Conservation (phyloP, 2,797 vertebrate genomes). For the Falco peregrinus region DNA sequence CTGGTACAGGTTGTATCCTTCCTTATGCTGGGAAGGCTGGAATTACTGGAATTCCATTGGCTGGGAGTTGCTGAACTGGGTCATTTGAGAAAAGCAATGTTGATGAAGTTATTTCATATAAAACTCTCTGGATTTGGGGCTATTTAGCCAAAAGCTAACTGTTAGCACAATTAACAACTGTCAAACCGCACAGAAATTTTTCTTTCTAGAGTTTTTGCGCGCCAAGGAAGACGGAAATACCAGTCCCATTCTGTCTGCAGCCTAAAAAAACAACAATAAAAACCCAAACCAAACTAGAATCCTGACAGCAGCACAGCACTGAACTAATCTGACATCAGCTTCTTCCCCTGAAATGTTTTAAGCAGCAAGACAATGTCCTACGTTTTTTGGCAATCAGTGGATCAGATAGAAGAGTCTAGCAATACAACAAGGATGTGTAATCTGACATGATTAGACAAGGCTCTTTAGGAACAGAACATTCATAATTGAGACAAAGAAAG, state of each 20-base stretch:
- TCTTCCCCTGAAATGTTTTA: constrained; percentile 70
- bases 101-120: neutral
- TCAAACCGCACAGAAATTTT: neutral
- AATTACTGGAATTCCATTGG: neutral
- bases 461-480: constrained; percentile 93
- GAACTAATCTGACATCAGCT: constrained; percentile 71
- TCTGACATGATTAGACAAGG: constrained; percentile 97
- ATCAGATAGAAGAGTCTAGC: constrained; percentile 83
- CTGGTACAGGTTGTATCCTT: neutral
- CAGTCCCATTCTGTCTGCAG: neutral
- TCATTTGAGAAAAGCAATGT: constrained; percentile 12
- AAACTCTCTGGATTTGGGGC: neutral
- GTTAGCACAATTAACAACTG: neutral
- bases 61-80: constrained; percentile 7
- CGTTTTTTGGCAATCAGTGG: constrained; percentile 76
- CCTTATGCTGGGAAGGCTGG: neutral
- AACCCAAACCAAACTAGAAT: neutral
- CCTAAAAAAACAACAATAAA: neutral
- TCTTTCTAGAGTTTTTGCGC: neutral
- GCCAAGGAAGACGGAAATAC: neutral
- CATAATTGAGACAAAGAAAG: constrained; percentile 89
- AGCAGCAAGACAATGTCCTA: constrained; percentile 71
- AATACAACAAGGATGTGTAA: constrained; percentile 88
- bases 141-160: neutral
- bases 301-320: constrained; percentile 3